Evolutionary conservation across 2,113 vertebrate genomes (phyloP).

Genomic region (Chamaea fasciata): DNA sequence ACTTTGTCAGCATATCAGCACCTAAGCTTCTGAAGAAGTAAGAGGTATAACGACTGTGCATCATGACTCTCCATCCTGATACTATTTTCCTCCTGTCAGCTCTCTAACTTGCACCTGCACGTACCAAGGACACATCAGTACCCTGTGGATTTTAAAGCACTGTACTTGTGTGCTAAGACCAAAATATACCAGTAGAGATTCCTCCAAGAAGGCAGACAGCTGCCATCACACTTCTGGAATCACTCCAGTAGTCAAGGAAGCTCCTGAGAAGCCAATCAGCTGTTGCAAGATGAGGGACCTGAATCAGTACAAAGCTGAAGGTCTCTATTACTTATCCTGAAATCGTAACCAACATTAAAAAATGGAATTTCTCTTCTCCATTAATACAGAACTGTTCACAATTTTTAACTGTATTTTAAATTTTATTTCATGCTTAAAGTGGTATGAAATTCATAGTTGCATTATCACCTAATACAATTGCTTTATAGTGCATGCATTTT

Average conservation of each 20-base stretch:
- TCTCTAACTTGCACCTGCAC: neutral
- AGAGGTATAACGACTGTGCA: rapidly evolving
- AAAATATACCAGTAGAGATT: neutral
- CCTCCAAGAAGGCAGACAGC: neutral
- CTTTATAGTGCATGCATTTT: neutral
- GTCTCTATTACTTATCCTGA: neutral
- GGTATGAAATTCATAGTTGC: neutral
- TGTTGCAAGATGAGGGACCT: neutral
- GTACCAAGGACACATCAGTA: neutral
- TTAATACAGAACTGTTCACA: neutral
- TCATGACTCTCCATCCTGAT: too few relatives aligned
- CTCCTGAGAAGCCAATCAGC: neutral
- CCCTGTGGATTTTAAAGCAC: neutral
- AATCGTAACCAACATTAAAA: neutral
- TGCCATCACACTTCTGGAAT: neutral
- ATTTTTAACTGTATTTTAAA: neutral
- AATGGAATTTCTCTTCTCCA: neutral
- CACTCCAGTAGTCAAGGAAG: neutral
- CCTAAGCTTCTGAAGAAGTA: neutral
- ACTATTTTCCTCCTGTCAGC: neutral
- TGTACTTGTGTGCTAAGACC: neutral
- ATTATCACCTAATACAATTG: neutral
- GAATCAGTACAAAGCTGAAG: neutral
- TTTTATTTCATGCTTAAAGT: neutral
- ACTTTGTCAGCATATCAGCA: neutral